These are phyloP conservation scores for Tylochromis polylepis DNA, from an alignment of 2,113 vertebrate species.

Conservation along the genomic window DNA sequence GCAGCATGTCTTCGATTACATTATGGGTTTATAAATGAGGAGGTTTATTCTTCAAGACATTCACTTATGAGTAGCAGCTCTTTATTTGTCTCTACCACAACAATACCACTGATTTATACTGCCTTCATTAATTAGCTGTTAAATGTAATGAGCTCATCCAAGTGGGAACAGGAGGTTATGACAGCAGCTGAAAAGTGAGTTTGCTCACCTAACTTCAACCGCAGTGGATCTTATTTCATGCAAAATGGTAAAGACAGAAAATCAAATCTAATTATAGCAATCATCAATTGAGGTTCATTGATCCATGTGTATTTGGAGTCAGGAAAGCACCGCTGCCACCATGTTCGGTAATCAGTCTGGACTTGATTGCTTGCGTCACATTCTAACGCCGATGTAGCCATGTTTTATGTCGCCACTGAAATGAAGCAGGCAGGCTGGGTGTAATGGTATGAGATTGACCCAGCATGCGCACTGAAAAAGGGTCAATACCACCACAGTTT, in stretches of 20 bases:
- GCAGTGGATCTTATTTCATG: slow-evolving; percentile 5
- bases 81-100: slow-evolving; percentile 1
- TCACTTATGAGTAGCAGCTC: not conserved
- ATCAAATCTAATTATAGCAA: slow-evolving; percentile 21
- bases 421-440: slow-evolving; percentile 1
- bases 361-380: not conserved
- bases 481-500: not conserved
- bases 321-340: not conserved
- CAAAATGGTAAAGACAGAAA: slow-evolving; percentile 20
- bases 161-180: slow-evolving; percentile 26
- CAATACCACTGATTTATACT: slow-evolving; percentile 14
- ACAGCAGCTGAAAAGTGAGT: slow-evolving; percentile 19
- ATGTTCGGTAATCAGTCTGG: not conserved
- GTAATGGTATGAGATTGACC: slow-evolving; percentile 14
- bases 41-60: not conserved
- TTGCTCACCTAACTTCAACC: slow-evolving; percentile 15
- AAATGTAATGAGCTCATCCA: slow-evolving; percentile 27
- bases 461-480: slow-evolving; percentile 2
- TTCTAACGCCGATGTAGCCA: not conserved
- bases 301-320: slow-evolving; percentile 3
- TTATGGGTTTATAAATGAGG: not conserved
- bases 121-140: slow-evolving; percentile 20
- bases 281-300: slow-evolving; percentile 14
- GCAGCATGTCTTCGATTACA: not conserved
- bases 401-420: not conserved